Evolutionary conservation across 2,797 vertebrate species (phyloP).

Genomic region (Chloroceryle inda): DNA sequence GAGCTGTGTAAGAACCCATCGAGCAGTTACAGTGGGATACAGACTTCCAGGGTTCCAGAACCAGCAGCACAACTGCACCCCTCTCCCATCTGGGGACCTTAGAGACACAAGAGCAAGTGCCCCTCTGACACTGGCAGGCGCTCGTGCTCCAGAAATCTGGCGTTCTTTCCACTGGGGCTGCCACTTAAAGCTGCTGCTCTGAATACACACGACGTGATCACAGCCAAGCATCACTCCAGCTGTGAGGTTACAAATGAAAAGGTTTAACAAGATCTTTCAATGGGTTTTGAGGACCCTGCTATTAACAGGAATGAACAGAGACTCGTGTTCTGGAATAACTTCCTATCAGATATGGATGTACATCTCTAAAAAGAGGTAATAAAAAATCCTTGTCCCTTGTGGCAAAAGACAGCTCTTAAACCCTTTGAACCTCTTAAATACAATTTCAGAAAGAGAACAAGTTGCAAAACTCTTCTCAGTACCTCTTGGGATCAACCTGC

Average conservation of each 20-base stretch:
- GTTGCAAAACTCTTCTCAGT: not conserved
- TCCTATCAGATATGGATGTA: not conserved
- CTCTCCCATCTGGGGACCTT: not conserved
- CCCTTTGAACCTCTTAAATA: not conserved
- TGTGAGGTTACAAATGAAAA: not conserved
- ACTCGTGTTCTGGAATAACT: not conserved
- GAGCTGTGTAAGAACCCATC: not conserved
- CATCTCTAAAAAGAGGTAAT: not conserved
- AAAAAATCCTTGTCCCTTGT: not conserved
- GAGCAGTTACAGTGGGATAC: not conserved
- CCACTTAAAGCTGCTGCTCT: not conserved
- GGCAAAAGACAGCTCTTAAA: not conserved
- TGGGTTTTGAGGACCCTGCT: not conserved
- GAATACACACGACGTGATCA: not conserved
- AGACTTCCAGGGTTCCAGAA: not conserved
- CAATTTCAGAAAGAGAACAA: not conserved
- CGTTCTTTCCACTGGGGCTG: not conserved
- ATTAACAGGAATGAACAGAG: constrained; percentile 5
- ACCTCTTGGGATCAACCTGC: not conserved
- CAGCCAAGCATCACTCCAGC: not conserved
- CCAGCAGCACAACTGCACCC: not conserved
- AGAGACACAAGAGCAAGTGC: not conserved
- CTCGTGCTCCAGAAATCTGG: not conserved
- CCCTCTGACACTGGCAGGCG: not conserved
- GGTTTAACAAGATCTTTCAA: not conserved